Conservation (phyloP, 2,888 invertebrate species). For the Archips crataeganus region DNA sequence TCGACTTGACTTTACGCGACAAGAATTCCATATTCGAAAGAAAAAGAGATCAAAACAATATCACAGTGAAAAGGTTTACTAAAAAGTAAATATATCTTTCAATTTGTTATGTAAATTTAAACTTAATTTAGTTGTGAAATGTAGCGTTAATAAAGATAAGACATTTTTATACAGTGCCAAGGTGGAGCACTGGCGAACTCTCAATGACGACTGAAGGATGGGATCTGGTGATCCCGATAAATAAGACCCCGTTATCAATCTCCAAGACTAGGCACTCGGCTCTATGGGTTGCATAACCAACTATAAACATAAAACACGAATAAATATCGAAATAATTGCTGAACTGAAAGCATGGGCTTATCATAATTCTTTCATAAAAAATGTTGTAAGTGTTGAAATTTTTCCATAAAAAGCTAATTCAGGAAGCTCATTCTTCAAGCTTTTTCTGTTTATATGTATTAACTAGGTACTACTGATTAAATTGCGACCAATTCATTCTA, state of each 20-base stretch:
- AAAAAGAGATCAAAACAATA: slow-evolving; percentile 58
- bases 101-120: slow-evolving; percentile 40
- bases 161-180: slow-evolving; percentile 42
- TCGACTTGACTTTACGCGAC: slow-evolving; percentile 71
- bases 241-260: slow-evolving; percentile 54
- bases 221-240: slow-evolving; percentile 55
- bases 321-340: neutral
- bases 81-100: slow-evolving; percentile 38
- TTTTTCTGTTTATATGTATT: too few relatives aligned
- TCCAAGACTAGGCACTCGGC: slow-evolving; percentile 46
- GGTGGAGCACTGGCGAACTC: slow-evolving; percentile 64
- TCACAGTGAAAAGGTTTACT: slow-evolving; percentile 57
- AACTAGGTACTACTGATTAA: too few relatives aligned
- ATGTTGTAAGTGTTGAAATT: too few relatives aligned
- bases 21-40: slow-evolving; percentile 73
- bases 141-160: slow-evolving; percentile 30
- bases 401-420: too few relatives aligned
- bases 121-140: slow-evolving; percentile 15
- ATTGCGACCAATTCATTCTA: too few relatives aligned
- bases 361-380: too few relatives aligned
- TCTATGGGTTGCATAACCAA: slow-evolving; percentile 30
- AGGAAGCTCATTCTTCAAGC: too few relatives aligned
- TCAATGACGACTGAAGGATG: slow-evolving; percentile 75
- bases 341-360: neutral
- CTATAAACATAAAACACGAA: slow-evolving; percentile 45